A percentile compares a stretch with the other conserved stretches of the same genome.
These are phyloP conservation scores for Diadema setosum DNA, from an alignment of 35 echinoderm and acorn worm species.

Conservation along the genomic window DNA sequence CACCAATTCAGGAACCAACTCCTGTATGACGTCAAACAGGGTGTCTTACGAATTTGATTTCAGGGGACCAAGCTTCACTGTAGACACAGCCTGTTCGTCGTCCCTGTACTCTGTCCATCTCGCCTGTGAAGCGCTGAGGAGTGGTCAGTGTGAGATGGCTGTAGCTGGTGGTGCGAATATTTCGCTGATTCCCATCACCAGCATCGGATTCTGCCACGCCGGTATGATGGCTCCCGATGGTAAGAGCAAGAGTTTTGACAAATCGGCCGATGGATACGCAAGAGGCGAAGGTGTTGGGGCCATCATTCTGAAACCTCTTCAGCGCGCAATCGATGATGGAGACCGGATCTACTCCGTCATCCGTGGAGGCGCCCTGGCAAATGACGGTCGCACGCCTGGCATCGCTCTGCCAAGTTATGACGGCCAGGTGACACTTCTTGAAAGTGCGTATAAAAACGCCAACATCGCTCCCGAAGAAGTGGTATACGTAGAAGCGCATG, in stretches of 20 bases:
- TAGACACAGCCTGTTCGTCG: slow-evolving; percentile 96
- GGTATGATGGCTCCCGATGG: slow-evolving; percentile 96
- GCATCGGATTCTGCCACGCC: slow-evolving; percentile 94
- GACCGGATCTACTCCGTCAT: slow-evolving; percentile 88
- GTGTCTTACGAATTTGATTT: slow-evolving; percentile 97
- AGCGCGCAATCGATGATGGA: slow-evolving; percentile 83
- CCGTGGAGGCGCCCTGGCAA: slow-evolving; percentile 77
- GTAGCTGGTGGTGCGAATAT: slow-evolving; percentile 87
- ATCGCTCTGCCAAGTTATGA: slow-evolving; percentile 96
- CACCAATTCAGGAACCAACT: slow-evolving; percentile 90
- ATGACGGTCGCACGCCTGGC: slow-evolving; percentile 91
- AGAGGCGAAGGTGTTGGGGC: slow-evolving; percentile 88
- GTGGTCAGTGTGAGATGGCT: slow-evolving; percentile 92
- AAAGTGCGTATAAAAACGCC: slow-evolving; percentile 71
- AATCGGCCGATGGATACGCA: slow-evolving; percentile 86
- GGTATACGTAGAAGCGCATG: slow-evolving; percentile 83
- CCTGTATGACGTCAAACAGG: slow-evolving; percentile 85
- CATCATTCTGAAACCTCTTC: slow-evolving; percentile 81
- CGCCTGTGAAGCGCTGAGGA: slow-evolving; percentile 84
- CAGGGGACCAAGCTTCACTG: slow-evolving; percentile 77
- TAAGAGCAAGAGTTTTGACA: slow-evolving; percentile 95
- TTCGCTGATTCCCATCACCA: slow-evolving; percentile 74
- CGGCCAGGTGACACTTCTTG: slow-evolving; percentile 70
- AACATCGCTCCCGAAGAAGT: slow-evolving; percentile 61
- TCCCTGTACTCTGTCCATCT: slow-evolving; percentile 86